Conservation (phyloP, 2,797 vertebrate species). For the Rhynchotus rufescens region DNA sequence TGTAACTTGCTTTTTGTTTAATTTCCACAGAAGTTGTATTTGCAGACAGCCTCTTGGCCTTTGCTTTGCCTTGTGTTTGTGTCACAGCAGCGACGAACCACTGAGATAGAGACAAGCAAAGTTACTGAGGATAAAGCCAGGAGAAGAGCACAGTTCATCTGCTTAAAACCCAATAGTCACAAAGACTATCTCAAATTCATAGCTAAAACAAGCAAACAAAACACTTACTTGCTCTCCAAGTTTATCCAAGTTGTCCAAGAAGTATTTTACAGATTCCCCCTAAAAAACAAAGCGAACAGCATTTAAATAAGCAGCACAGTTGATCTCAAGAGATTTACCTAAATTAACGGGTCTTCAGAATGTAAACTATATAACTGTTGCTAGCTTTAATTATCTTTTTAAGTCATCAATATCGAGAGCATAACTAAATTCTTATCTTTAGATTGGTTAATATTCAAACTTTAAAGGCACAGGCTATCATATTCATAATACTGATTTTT, state of each 20-base stretch:
- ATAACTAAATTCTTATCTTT: neutral
- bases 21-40: neutral
- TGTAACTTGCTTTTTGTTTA: neutral
- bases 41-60: neutral
- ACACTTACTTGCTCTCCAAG: constrained; percentile 92
- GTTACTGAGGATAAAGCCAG: neutral
- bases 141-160: neutral
- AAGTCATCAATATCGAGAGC: neutral
- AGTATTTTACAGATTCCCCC: constrained; percentile 99
- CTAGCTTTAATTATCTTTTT: constrained; percentile 12
- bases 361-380: neutral
- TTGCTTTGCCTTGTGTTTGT: neutral
- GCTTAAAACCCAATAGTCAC: constrained; percentile 25
- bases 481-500: neutral
- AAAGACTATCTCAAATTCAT: constrained; percentile 13
- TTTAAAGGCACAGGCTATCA: neutral
- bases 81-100: neutral
- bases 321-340: neutral
- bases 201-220: neutral
- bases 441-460: constrained; percentile 38
- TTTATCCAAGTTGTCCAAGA: constrained; percentile 99
- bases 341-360: too few relatives aligned
- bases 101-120: neutral
- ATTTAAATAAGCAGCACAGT: constrained; percentile 28
- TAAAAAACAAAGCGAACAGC: constrained; percentile 75